Evolutionary conservation across 2,113 vertebrate genomes (phyloP).

Genomic region (Sigmodon hispidus): DNA sequence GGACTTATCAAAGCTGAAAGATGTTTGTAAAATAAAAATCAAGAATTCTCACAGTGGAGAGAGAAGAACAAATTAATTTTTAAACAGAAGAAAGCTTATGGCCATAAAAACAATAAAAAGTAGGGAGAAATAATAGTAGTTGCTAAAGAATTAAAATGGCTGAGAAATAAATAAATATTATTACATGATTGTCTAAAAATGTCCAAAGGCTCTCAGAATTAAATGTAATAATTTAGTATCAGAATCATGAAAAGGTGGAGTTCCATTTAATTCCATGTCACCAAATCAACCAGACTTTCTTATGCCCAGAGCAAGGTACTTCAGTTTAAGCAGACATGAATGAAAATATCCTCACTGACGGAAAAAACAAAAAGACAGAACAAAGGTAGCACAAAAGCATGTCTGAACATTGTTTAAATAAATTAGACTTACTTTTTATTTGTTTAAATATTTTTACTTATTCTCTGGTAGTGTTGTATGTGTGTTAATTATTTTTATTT

Average conservation of each 20-base stretch:
- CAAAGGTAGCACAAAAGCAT: not conserved
- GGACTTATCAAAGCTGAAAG: not conserved
- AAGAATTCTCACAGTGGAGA: not conserved
- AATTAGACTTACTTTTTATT: not conserved
- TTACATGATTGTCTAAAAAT: not conserved
- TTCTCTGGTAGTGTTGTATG: not conserved
- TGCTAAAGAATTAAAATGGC: not conserved
- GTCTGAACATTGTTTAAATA: not conserved
- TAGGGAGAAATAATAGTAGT: not conserved
- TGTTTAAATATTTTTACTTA: not conserved
- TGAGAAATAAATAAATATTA: not conserved
- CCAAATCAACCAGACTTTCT: not conserved
- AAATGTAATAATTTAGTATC: not conserved
- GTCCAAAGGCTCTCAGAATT: not conserved
- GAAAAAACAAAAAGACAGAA: not conserved
- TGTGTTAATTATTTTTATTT: not conserved
- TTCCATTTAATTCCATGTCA: not conserved
- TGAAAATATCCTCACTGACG: not conserved
- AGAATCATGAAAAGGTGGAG: not conserved
- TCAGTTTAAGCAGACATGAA: slow-evolving; percentile 16
- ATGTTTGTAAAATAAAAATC: not conserved
- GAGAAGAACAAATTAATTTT: not conserved
- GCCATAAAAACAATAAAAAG: not conserved
- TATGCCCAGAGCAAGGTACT: not conserved
- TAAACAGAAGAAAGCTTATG: not conserved